phyloP scores from a whole-genome alignment of 2,113 vertebrate species.

The Pogonocichla stellata region DNA sequence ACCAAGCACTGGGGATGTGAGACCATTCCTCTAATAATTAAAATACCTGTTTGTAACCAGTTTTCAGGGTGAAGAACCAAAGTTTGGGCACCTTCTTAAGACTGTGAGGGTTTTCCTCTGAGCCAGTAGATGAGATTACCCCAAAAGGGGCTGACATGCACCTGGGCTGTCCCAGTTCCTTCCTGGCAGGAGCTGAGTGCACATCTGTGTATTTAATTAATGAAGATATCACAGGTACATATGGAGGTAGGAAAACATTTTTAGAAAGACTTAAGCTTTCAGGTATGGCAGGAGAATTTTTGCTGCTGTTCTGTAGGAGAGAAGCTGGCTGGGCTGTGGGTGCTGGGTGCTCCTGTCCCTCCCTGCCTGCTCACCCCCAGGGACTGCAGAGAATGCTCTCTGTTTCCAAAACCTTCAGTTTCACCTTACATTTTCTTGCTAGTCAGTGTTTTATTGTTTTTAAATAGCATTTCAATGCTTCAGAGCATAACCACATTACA shows the following conservation, averaged over 20 bases:
- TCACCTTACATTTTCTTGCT: not conserved
- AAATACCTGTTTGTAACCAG: not conserved
- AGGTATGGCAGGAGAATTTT: not conserved
- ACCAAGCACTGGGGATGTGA: not conserved
- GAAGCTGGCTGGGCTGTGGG: not conserved
- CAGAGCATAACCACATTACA: not conserved
- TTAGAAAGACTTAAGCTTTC: not conserved
- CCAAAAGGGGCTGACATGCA: accelerated
- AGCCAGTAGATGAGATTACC: not conserved
- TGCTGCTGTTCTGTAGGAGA: not conserved
- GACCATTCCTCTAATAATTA: not conserved
- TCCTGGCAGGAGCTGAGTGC: not conserved
- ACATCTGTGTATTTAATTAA: not conserved
- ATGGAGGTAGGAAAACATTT: not conserved
- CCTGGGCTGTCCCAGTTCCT: not conserved
- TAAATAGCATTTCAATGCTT: not conserved
- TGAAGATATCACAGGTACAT: accelerated
- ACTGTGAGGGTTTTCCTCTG: not conserved
- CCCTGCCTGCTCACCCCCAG: not conserved
- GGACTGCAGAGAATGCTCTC: not conserved
- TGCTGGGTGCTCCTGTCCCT: not conserved
- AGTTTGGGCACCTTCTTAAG: not conserved
- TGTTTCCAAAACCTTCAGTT: not conserved
- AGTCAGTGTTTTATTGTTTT: not conserved
- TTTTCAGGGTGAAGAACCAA: not conserved